Evolutionary conservation across 2,797 vertebrate genomes (phyloP), one percentile per base, ranked within the genome.

Genomic region (Megaceryle alcyon): DNA sequence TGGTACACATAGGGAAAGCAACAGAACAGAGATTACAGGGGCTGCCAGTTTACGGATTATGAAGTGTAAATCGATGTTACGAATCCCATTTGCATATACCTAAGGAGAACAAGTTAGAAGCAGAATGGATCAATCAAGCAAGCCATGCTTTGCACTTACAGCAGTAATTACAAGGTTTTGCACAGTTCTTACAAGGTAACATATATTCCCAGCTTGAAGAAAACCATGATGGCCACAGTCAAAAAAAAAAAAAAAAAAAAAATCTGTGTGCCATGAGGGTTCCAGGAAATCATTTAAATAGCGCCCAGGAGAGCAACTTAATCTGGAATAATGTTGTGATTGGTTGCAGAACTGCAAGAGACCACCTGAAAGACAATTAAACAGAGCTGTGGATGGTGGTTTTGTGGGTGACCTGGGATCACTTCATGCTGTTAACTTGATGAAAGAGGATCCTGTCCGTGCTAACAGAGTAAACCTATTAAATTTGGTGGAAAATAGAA

Each of bases 31-130:
- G 96, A 99, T 99, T 56, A 99, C 99, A 0, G 99, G 99, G 19
- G 99, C 99, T 12, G 99, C 99, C 97, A 99, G 98, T 92, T 99
- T 99, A 28, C 98, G 98, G 95, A 99, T 98, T 94, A 99, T 99
- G 96, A 99, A 99, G 86, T 99, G 99, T 70, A 99, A 99, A 93
- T 99, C 99, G 53, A 99, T 99, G 98, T 99, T 99, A 85, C 99
- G 99, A 97, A 99, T 99, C 7, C 99, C 99, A 51, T 99, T 99
- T 93, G 99, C 99, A 66, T 99, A 99, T 71, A 99, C 99, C 99
- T 99, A 49, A 66, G 84, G 89, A 93, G 15, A 92, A 71, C 4
- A 84, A 77, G 54, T 75, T 29, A 79, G 53, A 88, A 92, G 78
- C 5, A 95, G 41, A 90, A 84, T 7, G 17, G 33, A 70, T 72